Evolutionary conservation across 2,888 invertebrate species (phyloP), one percentile per base, ranked within the genome.

Genomic region (Tetragonisca angustula): DNA sequence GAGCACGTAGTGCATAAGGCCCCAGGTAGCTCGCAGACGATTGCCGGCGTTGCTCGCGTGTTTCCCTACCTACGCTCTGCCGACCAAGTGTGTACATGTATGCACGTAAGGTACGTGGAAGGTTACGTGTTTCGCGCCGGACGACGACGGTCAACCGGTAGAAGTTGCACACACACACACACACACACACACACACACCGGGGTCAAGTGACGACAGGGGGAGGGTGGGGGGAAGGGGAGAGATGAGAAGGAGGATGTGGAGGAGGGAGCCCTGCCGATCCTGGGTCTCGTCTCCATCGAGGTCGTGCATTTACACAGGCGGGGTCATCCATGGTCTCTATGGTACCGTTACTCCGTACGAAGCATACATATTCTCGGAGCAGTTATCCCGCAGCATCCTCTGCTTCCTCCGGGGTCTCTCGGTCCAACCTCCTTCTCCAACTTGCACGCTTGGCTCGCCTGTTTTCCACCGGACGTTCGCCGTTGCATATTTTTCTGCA

Each of bases 221-320:
- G n/a, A n/a, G n/a, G n/a, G n/a, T n/a, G n/a, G 36, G 27, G 75
- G 36, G 2, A 2, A 2, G 27, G 2, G 27, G 27, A 27, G 27
- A 27, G 27, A 61, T 15, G 62, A 15, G 62, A 68, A 49, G 32
- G 54, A 36, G 76, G 83, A 76, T 67, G 68, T 50, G 36, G 59
- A 70, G 64, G 75, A 43, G 49, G 71, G 27, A 59, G 36, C 11
- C 50, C 67, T 43, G 71, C 76, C 78, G 88, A 80, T 89, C 90
- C 85, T 73, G 86, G 85, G 83, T 89, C 81, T 86, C 81, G 80
- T 89, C 88, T 86, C 86, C 90, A 89, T 85, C 87, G 93, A 92
- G 93, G 93, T 94, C 93, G 91, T 89, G 91, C 93, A 91, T 93
- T 93, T 93, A 92, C 93, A 93, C 92, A 92, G 92, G 91, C 91